Evolutionary conservation across 2,113 vertebrate species (phyloP).

Genomic region (Thunnus maccoyii): DNA sequence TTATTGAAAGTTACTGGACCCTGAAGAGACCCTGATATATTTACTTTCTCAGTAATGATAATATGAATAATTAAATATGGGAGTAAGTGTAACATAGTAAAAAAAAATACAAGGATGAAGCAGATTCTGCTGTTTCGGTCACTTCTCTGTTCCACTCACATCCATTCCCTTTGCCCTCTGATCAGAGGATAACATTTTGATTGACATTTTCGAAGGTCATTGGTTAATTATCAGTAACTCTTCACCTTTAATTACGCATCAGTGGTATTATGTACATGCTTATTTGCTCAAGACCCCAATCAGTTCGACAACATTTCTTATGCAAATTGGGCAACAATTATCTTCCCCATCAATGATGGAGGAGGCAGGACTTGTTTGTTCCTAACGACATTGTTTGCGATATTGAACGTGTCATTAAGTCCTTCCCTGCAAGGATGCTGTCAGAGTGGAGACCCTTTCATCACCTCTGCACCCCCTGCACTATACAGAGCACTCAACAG

Average conservation of each 20-base stretch:
- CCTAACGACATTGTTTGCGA: constrained; percentile 75
- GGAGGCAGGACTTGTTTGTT: constrained; percentile 75
- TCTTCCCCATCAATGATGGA: constrained; percentile 76
- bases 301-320: constrained; percentile 76
- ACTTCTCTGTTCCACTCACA: constrained; percentile 23
- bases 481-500: constrained; percentile 14
- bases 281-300: constrained; percentile 75
- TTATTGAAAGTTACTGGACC: constrained; percentile 32
- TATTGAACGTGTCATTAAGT: constrained; percentile 76
- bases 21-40: constrained; percentile 13
- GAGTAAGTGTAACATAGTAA: not conserved
- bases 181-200: constrained; percentile 77
- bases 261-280: constrained; percentile 65
- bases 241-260: constrained; percentile 76
- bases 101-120: not conserved
- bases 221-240: constrained; percentile 77
- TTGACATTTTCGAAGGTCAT: constrained; percentile 82
- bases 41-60: constrained; percentile 12
- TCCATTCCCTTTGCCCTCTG: constrained; percentile 46
- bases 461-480: constrained; percentile 29
- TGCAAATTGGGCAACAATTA: constrained; percentile 82
- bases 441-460: constrained; percentile 54
- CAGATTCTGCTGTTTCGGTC: not conserved
- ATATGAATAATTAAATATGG: constrained; percentile 17
- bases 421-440: constrained; percentile 57